Evolutionary conservation across 1,140 invertebrate genomes (phyloP).

Genomic region (Episyrphus balteatus): DNA sequence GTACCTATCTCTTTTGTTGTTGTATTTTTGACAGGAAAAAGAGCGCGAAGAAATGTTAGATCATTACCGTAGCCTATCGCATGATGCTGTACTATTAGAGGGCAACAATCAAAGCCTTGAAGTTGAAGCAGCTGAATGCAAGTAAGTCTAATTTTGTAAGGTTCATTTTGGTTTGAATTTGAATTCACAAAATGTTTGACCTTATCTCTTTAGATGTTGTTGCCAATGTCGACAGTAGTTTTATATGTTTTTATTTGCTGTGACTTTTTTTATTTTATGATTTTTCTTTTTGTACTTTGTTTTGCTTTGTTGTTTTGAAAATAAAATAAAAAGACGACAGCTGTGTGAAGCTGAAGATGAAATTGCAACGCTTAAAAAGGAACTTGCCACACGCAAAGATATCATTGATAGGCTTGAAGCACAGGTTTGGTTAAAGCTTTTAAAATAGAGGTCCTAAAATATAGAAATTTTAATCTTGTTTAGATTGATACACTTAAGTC

Average conservation of each 20-base stretch:
- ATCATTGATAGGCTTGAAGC: conserved; percentile 17
- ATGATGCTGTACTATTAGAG: conserved; percentile 50
- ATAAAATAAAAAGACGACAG: conserved; percentile 15
- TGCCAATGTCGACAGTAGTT: neutral
- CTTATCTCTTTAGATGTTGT: neutral
- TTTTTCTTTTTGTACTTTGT: neutral
- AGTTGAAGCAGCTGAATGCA: conserved; percentile 46
- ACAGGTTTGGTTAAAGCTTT: conserved; percentile 7
- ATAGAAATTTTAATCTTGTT: conserved; percentile 1
- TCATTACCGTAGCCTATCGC: conserved; percentile 47
- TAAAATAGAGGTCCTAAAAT: neutral
- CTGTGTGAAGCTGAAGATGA: conserved; percentile 26
- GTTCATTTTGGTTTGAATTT: neutral
- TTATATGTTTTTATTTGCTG: neutral
- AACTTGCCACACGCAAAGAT: conserved; percentile 15
- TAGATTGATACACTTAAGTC: conserved; percentile 12
- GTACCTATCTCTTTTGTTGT: neutral
- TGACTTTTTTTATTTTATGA: neutral
- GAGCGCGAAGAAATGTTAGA: conserved; percentile 54
- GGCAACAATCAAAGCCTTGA: conserved; percentile 56
- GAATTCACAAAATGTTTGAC: neutral
- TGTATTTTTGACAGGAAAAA: conserved; percentile 40
- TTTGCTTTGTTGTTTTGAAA: neutral
- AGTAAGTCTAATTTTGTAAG: conserved; percentile 11
- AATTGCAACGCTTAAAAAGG: conserved; percentile 16